These are phyloP conservation scores for silkworm (Bombyx mori) DNA, from an alignment of 1,140 invertebrate species.

Conservation along the genomic window ASM3026992v2 NC_085127.1:8749001-8749500, in stretches of 20 bases:
- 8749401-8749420: constrained; percentile 1
- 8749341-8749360: constrained; percentile 13
- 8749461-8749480: neutral
- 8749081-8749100: too few relatives aligned
- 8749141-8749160: too few relatives aligned
- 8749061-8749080: too few relatives aligned
- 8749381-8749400: neutral
- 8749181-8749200: too few relatives aligned
- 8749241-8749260: constrained; percentile 42
- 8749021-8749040: too few relatives aligned
- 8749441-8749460: constrained; percentile 1
- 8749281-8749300: constrained; percentile 47
- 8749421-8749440: neutral
- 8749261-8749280: constrained; percentile 45
- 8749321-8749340: constrained; percentile 53
- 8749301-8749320: constrained; percentile 46
- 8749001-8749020: too few relatives aligned
- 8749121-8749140: too few relatives aligned
- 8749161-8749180: too few relatives aligned
- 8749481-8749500: neutral
- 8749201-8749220: too few relatives aligned
- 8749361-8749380: neutral
- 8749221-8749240: constrained; percentile 21
- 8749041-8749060: too few relatives aligned
- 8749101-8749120: too few relatives aligned